Base-by-base conservation (phyloP, 2,797 vertebrate species). In the Pipistrellus pygmaeus region DNA sequence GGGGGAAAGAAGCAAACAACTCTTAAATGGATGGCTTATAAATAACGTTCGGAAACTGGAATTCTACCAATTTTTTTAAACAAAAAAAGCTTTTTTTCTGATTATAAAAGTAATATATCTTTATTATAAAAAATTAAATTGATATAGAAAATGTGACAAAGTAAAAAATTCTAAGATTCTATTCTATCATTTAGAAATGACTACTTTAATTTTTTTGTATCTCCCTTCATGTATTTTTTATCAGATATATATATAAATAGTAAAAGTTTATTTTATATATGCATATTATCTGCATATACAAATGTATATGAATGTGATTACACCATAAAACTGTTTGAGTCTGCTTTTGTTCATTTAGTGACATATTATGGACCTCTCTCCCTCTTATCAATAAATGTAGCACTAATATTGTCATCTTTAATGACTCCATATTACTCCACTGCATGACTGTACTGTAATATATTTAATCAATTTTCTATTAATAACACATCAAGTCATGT, bases 31-130 rank as follows among this genome's bases (percentile, higher is more conserved):
- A 91, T 84, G 82, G 57, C 21, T 32, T 93, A 48, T 11, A 57
- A 72, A 48, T 48, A 64, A 80, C 95, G n/a, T 95, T 87, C 80
- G 57, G 68, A 96, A 95, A 78, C 44, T 57, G 12, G 27, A 95
- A 12, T 93, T 68, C 68, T 73, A 41, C 53, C 80, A 68, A 8
- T 30, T 82, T 73, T 88, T 18, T 41, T 7, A n/a, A 82, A 71
- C 18, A 30, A 68, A 32, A 51, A 86, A 8, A 1, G 38, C 38
- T 6, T 41, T 85, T 82, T 57, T 68, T 32, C 60, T 92, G 30
- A 76, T 88, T 88, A 88, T 80, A 69, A 86, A 82, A 82, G 62
- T 35, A 77, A 68, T 38, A 84, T 72, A 46, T 55, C 44, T 32
- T 78, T 78, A 46, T 55, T 72, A 44, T 64, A 71, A 77, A 82